phyloP scores from a whole-genome alignment of 2,888 invertebrate species.

The Apocheima hispidaria region DNA sequence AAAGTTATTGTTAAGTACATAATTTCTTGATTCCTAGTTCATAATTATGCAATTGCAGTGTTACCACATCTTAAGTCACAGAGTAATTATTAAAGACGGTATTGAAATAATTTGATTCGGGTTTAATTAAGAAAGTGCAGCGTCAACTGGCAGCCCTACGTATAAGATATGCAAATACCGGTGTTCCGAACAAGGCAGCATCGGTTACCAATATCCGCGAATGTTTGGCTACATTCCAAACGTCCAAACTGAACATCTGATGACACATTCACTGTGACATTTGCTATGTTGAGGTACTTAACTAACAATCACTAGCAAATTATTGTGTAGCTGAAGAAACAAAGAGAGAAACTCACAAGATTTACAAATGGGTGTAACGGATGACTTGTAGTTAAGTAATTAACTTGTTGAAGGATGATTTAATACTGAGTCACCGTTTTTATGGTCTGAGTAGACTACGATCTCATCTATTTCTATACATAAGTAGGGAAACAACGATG shows the following conservation, averaged over 20 bases:
- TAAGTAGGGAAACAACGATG: not conserved
- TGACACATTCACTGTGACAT: conserved; percentile 11
- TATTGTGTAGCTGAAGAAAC: not conserved
- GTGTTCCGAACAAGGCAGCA: conserved; percentile 5
- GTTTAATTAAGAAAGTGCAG: too few species aligned
- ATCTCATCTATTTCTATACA: too few species aligned
- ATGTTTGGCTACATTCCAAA: conserved; percentile 26
- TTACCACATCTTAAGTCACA: not conserved
- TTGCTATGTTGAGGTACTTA: not conserved
- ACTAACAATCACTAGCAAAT: not conserved
- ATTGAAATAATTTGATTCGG: not conserved
- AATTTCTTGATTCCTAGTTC: too few species aligned
- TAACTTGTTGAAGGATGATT: not conserved
- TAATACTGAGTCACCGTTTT: not conserved
- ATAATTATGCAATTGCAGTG: too few species aligned
- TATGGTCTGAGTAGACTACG: not conserved
- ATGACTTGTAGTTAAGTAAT: not conserved
- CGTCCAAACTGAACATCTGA: conserved; percentile 15
- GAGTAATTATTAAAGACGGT: not conserved
- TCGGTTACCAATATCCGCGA: conserved; percentile 18
- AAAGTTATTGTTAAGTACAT: too few species aligned
- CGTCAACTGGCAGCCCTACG: not conserved
- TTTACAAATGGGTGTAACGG: not conserved
- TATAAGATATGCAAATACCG: conserved; percentile 16
- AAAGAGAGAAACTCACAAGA: not conserved